Base-by-base conservation (phyloP, 2,113 vertebrate genomes). In the Ailurus styani region DNA sequence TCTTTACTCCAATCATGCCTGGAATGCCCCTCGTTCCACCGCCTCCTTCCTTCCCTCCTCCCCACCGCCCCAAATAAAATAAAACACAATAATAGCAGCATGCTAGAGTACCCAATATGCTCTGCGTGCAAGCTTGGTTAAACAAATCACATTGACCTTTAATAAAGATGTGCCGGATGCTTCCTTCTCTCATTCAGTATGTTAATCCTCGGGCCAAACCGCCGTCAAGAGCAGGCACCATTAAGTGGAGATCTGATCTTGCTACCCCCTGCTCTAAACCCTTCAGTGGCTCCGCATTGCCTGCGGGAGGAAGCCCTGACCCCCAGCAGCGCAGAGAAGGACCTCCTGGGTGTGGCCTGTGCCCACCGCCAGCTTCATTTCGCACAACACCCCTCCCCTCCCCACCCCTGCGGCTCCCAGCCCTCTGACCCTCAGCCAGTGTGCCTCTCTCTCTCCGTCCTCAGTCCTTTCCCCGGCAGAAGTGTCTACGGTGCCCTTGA, bases 81-180 rank as follows among this genome's bases (percentile, higher is more conserved):
- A 95, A 87, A 97, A 97, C 86, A 73, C 57, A 94, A 62, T 96
- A 85, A 96, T 64, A 92, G 87, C 81, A 72, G 73, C 92, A 96
- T 21, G 73, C 95, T 96, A 78, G 92, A 97, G 84, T 97, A 97
- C 45, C 75, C 96, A 93, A 18, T 96, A 50, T 90, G 90, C 34
- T 94, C 81, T 12, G 37, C 0, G 1, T 97, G 97, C 96, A 98
- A 98, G 97, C 96, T 97, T 96, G 94, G 96, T 97, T 98, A 98
- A 98, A 95, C 94, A 96, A 94, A 98, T 96, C 77, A 87, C 96
- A 88, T 93, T 98, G 97, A 96, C 96, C 97, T 98, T 97, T 98
- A 94, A 83, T 96, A 96, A 91, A 90, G 94, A 96, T 81, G 92
- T 96, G 40, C 81, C 18, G 0, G 81, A 42, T 86, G 95, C 94